Base-by-base conservation (phyloP, 1,140 invertebrate genomes). In the Camponotus vicinus region DNA sequence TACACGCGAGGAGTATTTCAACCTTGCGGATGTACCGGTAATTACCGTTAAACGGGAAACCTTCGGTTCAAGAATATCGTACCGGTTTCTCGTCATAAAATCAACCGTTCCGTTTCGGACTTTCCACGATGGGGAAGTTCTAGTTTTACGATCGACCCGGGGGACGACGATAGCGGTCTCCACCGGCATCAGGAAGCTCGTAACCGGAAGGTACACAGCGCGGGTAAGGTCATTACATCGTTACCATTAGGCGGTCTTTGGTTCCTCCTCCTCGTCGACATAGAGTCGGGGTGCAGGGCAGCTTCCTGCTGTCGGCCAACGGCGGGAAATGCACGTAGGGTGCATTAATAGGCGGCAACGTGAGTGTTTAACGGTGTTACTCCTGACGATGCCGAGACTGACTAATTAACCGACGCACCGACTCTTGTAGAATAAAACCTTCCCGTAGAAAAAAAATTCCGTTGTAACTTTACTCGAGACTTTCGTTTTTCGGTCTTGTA, bases 301-400 rank as follows among this genome's bases (percentile, higher is more conserved):
- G 85, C 86, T 92, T 93, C 92, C 92, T 91, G 86, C 90, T 91
- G 59, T 73, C 79, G 71, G 73, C 80, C 91, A 73, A 84, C 80
- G 55, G 88, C 80, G 86, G 92, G 89, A 93, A 92, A 88, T 90
- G 82, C 86, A 87, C 88, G 89, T 66, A 89, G 89, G 86, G 80
- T 89, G 86, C 92, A 92, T 92, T 93, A 93, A 93, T 91, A 87
- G 73, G 37, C 11, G 64, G 59, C 61, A 45, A 55, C 70, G 82
- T 92, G 90, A 92, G 92, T 92, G 91, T 92, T 90, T 92, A 93
- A 92, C 85, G 88, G 83, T 89, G 89, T 91, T 89, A 88, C 86
- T 89, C 76, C 83, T 69, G 70, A 61, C 85, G 79, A 87, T 71
- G 77, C 66, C 45, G 78, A 66, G 27, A 63, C 59, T 32, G 37